A percentile compares a stretch with the other conserved stretches of the same genome.
Evolutionary conservation across 2,113 vertebrate species (phyloP).

Genomic region (Puma concolor): DNA sequence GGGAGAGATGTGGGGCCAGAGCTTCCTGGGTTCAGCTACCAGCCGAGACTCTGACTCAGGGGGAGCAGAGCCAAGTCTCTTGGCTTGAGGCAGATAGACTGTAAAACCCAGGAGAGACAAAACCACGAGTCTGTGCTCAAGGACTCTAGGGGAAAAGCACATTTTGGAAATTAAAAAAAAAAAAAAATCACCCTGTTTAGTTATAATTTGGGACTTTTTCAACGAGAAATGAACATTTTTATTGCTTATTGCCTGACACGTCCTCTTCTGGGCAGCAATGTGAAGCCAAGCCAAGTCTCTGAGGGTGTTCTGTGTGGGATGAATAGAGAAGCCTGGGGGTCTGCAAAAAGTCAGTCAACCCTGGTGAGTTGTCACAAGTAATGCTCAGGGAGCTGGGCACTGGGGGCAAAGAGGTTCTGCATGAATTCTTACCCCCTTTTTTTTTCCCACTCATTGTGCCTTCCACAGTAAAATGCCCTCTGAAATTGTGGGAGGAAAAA

Average conservation of each 20-base stretch:
- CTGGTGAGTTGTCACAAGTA: constrained; percentile 58
- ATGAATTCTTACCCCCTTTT: not conserved
- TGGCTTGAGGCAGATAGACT: constrained; percentile 70
- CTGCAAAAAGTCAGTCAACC: constrained; percentile 41
- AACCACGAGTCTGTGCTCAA: constrained; percentile 73
- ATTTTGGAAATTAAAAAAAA: constrained; percentile 60
- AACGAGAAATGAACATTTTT: constrained; percentile 16
- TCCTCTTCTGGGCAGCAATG: constrained; percentile 21
- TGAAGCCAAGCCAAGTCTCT: constrained; percentile 41
- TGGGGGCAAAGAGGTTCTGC: not conserved
- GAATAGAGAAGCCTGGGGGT: constrained; percentile 51
- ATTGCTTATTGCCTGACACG: constrained; percentile 21
- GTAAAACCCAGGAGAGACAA: constrained; percentile 68
- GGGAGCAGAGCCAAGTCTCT: constrained; percentile 65
- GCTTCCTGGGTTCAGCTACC: constrained; percentile 75
- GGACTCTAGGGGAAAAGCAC: constrained; percentile 61
- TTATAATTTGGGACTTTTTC: constrained; percentile 61
- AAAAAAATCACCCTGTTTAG: constrained; percentile 18
- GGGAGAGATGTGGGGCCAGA: constrained; percentile 58
- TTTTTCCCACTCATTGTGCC: not conserved
- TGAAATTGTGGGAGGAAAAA: not conserved
- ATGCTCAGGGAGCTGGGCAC: not conserved
- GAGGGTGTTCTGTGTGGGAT: constrained; percentile 48
- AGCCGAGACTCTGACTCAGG: constrained; percentile 74
- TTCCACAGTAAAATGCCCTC: not conserved